These are phyloP conservation scores for Polypedilum pembai DNA, from an alignment of 1,140 invertebrate species.

Conservation along the genomic window DNA sequence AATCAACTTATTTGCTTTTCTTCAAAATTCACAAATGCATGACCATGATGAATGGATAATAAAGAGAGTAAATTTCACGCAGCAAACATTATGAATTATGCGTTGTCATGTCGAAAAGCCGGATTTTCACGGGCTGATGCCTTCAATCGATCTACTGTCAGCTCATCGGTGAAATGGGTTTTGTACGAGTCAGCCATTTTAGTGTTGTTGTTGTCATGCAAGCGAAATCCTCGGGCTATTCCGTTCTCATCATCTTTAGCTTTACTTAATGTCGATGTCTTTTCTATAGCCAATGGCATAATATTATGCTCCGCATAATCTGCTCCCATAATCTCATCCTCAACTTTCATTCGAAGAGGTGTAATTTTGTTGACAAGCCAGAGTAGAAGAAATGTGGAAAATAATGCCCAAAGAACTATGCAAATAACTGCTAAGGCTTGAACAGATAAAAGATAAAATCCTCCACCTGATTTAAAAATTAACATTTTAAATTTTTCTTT, in stretches of 20 bases:
- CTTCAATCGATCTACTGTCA: background rate
- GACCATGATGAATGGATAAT: too few species aligned
- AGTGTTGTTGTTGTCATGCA: background rate
- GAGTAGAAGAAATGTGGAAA: constrained; percentile 59
- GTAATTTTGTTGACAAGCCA: constrained; percentile 71
- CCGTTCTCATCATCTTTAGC: background rate
- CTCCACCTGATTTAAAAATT: constrained; percentile 60
- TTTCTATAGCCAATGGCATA: constrained; percentile 44
- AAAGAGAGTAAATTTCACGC: too few species aligned
- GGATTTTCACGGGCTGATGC: background rate
- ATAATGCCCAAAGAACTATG: constrained; percentile 64
- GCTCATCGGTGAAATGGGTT: constrained; percentile 13
- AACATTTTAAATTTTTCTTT: too few species aligned
- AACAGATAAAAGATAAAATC: constrained; percentile 74
- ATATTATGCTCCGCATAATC: constrained; percentile 84
- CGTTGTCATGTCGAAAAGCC: background rate
- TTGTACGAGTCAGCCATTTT: background rate
- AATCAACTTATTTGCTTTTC: too few species aligned
- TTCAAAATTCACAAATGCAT: too few species aligned
- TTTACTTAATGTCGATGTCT: background rate
- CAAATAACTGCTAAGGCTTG: constrained; percentile 65
- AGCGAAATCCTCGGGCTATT: background rate
- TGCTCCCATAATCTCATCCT: constrained; percentile 78
- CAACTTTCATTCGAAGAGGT: constrained; percentile 72
- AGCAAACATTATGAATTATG: background rate